phyloP scores from a whole-genome alignment of 1,140 invertebrate species.

The Drosophila kepulauana region DNA sequence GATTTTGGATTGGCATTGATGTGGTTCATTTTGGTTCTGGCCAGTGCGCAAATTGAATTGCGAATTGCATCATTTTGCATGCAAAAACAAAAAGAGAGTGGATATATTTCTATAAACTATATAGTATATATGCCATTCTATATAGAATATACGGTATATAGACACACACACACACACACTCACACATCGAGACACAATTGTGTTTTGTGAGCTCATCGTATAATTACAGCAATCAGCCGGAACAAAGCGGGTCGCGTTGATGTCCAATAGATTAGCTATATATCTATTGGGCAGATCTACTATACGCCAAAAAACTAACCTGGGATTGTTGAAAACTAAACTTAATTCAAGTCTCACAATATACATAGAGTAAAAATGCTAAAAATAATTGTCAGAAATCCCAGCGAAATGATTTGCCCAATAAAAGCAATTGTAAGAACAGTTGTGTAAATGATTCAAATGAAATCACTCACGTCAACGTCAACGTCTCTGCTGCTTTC shows the following conservation, averaged over 20 bases:
- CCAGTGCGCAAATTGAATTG: constrained; percentile 29
- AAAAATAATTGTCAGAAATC: neutral
- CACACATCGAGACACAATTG: constrained; percentile 22
- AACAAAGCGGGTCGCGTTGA: constrained; percentile 39
- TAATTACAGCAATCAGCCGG: constrained; percentile 49
- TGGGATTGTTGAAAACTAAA: too few relatives aligned
- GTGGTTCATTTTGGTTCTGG: constrained; percentile 3
- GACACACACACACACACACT: neutral
- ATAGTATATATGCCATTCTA: constrained; percentile 5
- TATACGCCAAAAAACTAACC: neutral
- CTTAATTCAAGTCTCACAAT: too few relatives aligned
- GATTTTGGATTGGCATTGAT: neutral
- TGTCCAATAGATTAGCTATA: constrained; percentile 16
- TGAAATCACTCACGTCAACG: neutral
- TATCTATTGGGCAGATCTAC: neutral
- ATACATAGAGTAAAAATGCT: neutral
- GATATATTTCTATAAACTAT: constrained; percentile 6
- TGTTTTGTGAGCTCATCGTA: constrained; percentile 42
- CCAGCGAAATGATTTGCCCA: neutral
- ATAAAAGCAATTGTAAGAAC: neutral
- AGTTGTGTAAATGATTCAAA: neutral
- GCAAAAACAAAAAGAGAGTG: constrained; percentile 18
- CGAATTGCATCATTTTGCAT: constrained; percentile 38
- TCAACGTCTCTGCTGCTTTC: neutral
- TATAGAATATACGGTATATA: constrained; percentile 6